Percentiles rank a stretch among this genome's conserved stretches.
Evolutionary conservation across 2,888 invertebrate genomes (phyloP).

Genomic region (Melinaea menophilus): DNA sequence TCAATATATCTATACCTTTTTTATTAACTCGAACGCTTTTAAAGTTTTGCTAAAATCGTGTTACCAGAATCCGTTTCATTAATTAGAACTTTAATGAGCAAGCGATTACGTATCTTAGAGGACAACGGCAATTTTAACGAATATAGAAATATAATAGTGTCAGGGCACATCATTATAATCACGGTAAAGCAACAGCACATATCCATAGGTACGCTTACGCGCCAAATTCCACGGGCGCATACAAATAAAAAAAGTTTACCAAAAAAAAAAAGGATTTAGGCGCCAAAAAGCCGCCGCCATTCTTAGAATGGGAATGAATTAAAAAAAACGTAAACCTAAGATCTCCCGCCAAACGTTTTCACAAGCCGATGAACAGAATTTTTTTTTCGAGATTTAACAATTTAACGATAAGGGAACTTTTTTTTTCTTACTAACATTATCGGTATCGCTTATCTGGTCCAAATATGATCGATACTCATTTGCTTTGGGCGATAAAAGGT

Average conservation of each 20-base stretch:
- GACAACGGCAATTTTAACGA: too few species aligned
- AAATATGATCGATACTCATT: slow-evolving; percentile 35
- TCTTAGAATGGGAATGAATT: slow-evolving; percentile 68
- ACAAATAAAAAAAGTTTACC: slow-evolving; percentile 36
- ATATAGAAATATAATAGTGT: neutral
- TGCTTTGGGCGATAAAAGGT: slow-evolving; percentile 29
- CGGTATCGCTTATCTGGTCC: slow-evolving; percentile 30
- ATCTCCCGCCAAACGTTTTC: slow-evolving; percentile 66
- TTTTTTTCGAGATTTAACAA: slow-evolving; percentile 57
- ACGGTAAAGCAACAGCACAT: neutral
- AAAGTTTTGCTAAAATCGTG: slow-evolving; percentile 18
- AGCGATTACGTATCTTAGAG: too few species aligned
- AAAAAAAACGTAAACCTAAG: slow-evolving; percentile 65
- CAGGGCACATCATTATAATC: neutral
- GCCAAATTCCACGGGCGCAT: slow-evolving; percentile 44
- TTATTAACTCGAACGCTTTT: too few species aligned
- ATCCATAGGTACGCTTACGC: slow-evolving; percentile 32
- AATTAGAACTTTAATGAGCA: too few species aligned
- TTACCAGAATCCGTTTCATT: neutral
- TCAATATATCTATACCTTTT: too few species aligned
- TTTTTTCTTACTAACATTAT: slow-evolving; percentile 41
- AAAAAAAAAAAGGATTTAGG: slow-evolving; percentile 48
- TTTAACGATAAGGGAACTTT: slow-evolving; percentile 52
- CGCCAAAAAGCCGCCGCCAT: slow-evolving; percentile 70
- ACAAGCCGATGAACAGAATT: slow-evolving; percentile 68